phyloP scores from a whole-genome alignment of 1,140 invertebrate species.

The Lethrus apterus region DNA sequence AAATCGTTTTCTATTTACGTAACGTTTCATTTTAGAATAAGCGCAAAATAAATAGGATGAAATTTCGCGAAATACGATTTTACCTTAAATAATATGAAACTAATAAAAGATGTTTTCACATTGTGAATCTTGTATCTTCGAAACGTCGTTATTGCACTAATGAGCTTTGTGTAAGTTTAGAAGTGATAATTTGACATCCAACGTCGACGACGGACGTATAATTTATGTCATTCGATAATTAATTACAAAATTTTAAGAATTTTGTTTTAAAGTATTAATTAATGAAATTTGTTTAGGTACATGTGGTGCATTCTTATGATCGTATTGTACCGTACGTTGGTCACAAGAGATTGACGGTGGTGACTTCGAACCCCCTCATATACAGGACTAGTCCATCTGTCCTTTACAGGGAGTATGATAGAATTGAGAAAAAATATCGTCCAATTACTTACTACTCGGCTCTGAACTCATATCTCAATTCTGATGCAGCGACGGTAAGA shows the following conservation, averaged over 20 bases:
- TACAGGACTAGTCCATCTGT: slow-evolving; percentile 59
- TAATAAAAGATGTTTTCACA: too few species aligned
- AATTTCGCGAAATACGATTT: too few species aligned
- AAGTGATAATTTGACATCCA: too few species aligned
- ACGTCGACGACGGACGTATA: too few species aligned
- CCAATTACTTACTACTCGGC: slow-evolving; percentile 55
- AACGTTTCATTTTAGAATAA: too few species aligned
- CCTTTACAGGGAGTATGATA: slow-evolving; percentile 61
- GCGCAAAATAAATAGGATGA: too few species aligned
- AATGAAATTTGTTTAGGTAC: slow-evolving; percentile 29
- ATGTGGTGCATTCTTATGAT: slow-evolving; percentile 39
- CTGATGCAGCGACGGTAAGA: slow-evolving; percentile 62
- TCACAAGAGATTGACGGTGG: slow-evolving; percentile 58
- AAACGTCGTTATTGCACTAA: too few species aligned
- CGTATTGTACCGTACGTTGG: slow-evolving; percentile 51
- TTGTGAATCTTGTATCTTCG: too few species aligned
- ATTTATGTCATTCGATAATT: not conserved
- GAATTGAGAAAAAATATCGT: slow-evolving; percentile 58
- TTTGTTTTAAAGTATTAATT: not conserved
- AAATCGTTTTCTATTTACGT: too few species aligned
- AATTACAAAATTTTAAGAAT: not conserved
- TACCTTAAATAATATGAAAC: too few species aligned
- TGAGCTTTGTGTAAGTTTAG: too few species aligned
- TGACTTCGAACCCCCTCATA: slow-evolving; percentile 51
- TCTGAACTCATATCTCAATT: slow-evolving; percentile 67